Evolutionary conservation across 1,140 invertebrate species (phyloP), one percentile per base, ranked within the genome.

Genomic region (Camponotus floridanus): DNA sequence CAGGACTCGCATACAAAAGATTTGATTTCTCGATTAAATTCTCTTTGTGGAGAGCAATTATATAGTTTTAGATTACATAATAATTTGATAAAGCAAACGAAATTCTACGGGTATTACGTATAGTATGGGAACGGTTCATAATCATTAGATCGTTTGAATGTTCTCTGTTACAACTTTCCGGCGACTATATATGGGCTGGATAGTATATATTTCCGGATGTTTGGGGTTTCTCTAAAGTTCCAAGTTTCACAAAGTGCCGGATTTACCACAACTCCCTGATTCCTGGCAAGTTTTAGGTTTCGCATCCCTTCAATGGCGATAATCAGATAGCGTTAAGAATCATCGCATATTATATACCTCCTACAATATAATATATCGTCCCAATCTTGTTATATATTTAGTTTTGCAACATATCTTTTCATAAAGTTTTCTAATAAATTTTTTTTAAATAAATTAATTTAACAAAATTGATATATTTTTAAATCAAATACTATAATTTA

Each of bases 161-260:
- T 79, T 79, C 45, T 68, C 31, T 36, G n/a, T 39, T 13, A 36
- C 11, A 79, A 67, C 62, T 79, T 79, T n/a, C 42, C 0, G 33
- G n/a, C n/a, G 18, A 39, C 71, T 74, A 64, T n/a, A 26, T 26
- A 26, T 26, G 26, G 26, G n/a, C 31, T 31, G 62, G 45, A 18
- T 79, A 62, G 57, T 76, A 45, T 80, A 80, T 55, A 65, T 80
- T 80, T 80, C 64, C 76, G 26, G 76, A 79, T 80, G 76, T 80
- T 80, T 70, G 76, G 48, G 64, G 45, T 68, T 57, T 51, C 76
- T 68, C 13, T 13, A 5, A 68, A 80, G 62, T 80, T 68, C 48
- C n/a, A 80, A 68, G 76, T 80, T 80, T 68, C 62, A 26, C 45
- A 7, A 51, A 80, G 62, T 42, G 68, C 64, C 64, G 76, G 64